phyloP scores from a whole-genome alignment of 2,113 vertebrate genomes.

The Gobio gobio region DNA sequence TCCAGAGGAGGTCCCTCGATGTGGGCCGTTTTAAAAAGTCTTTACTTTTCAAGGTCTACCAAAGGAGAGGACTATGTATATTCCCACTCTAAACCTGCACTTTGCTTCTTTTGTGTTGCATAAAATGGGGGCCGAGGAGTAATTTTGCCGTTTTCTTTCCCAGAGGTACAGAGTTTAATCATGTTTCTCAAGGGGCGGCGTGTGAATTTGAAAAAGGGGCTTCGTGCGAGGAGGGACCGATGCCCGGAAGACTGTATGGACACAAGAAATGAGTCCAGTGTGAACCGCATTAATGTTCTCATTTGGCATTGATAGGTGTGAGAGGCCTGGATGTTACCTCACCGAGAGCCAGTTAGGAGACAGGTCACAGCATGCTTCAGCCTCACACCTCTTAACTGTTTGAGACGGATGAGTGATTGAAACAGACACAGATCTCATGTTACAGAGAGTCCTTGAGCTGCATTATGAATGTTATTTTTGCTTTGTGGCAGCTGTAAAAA shows the following conservation, averaged over 20 bases:
- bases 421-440: constrained; percentile 45
- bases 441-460: constrained; percentile 13
- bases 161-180: constrained; percentile 25
- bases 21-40: constrained; percentile 29
- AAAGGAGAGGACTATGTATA: constrained; percentile 35
- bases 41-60: constrained; percentile 36
- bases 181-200: neutral
- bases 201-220: constrained; percentile 20
- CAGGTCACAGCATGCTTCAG: constrained; percentile 24
- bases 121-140: constrained; percentile 46
- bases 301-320: constrained; percentile 42
- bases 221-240: neutral
- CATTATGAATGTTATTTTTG: constrained; percentile 18
- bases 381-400: constrained; percentile 42
- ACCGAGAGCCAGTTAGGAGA: constrained; percentile 41
- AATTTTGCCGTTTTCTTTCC: constrained; percentile 25
- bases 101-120: constrained; percentile 38
- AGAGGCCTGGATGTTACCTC: constrained; percentile 31
- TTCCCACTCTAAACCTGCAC: constrained; percentile 14
- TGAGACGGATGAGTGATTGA: constrained; percentile 50
- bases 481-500: neutral
- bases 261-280: neutral
- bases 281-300: constrained; percentile 27
- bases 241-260: neutral
- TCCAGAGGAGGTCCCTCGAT: constrained; percentile 16